phyloP scores from a whole-genome alignment of 2,797 vertebrate genomes.

The Dipus sagitta region DNA sequence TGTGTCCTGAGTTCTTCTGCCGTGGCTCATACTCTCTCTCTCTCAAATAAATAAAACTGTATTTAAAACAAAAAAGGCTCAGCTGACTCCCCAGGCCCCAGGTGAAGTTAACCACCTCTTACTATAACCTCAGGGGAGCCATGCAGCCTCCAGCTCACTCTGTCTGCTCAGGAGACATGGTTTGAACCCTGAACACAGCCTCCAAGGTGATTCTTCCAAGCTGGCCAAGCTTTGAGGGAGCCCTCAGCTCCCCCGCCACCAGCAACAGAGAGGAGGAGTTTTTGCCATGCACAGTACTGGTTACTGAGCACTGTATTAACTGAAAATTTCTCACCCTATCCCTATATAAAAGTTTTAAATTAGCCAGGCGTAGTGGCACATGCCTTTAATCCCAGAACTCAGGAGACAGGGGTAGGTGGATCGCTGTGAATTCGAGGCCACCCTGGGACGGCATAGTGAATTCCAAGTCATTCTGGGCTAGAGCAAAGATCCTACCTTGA shows the following conservation, averaged over 20 bases:
- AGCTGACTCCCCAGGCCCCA: background rate
- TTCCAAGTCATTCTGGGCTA: too few relatives aligned
- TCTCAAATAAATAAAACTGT: too few relatives aligned
- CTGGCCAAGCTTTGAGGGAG: background rate
- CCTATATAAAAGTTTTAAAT: conserved; percentile 11
- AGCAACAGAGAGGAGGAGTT: background rate
- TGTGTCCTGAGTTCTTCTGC: too few relatives aligned
- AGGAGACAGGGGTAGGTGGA: too few relatives aligned
- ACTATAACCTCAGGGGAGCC: background rate
- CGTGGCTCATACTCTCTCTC: too few relatives aligned
- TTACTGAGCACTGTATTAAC: background rate
- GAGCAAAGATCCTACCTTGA: too few relatives aligned
- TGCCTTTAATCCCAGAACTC: too few relatives aligned
- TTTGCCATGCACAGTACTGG: background rate
- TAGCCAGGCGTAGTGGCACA: background rate
- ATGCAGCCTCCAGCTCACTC: background rate
- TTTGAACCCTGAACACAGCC: background rate
- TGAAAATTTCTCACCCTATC: background rate
- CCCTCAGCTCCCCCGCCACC: background rate
- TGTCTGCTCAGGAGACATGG: background rate
- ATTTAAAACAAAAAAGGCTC: too few relatives aligned
- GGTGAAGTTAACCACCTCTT: background rate
- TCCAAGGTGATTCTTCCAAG: background rate
- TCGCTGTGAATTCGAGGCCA: too few relatives aligned
- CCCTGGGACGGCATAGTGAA: too few relatives aligned